Evolutionary conservation across 2,113 vertebrate species (phyloP).

Genomic region (Anas platyrhynchos): DNA sequence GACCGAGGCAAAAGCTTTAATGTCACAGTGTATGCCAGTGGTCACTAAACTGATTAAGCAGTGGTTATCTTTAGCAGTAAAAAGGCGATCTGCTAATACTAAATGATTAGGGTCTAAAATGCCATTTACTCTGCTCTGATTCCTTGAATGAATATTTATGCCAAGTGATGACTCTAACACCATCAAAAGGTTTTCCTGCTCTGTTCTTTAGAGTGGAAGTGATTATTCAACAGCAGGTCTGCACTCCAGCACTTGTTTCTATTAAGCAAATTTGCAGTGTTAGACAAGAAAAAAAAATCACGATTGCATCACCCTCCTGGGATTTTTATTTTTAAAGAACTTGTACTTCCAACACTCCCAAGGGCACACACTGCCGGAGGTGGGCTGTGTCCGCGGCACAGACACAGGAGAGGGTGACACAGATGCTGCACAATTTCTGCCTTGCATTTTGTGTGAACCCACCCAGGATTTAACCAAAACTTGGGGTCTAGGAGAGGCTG

Average conservation of each 20-base stretch:
- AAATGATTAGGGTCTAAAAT: conserved; percentile 70
- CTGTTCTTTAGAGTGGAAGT: conserved; percentile 46
- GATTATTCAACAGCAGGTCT: conserved; percentile 68
- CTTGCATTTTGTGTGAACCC: not conserved
- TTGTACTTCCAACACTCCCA: not conserved
- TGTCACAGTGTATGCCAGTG: conserved; percentile 56
- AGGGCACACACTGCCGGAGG: not conserved
- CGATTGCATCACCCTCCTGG: conserved; percentile 17
- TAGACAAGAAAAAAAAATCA: conserved; percentile 38
- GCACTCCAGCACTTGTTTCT: conserved; percentile 65
- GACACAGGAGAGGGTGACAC: not conserved
- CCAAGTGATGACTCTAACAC: conserved; percentile 69
- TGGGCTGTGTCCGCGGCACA: not conserved
- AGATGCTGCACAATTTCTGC: not conserved
- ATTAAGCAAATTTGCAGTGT: conserved; percentile 68
- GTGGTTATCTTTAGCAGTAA: conserved; percentile 69
- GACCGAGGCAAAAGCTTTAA: conserved; percentile 47
- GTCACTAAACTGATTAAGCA: conserved; percentile 74
- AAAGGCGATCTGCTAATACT: conserved; percentile 71
- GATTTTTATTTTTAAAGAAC: conserved; percentile 33
- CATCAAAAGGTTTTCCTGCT: conserved; percentile 64
- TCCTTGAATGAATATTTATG: conserved; percentile 76
- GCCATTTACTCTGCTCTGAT: conserved; percentile 75
- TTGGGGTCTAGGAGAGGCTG: not conserved
- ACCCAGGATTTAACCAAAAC: not conserved